Conservation (phyloP, 2,113 vertebrate species). For the Spheniscus mendiculus region DNA sequence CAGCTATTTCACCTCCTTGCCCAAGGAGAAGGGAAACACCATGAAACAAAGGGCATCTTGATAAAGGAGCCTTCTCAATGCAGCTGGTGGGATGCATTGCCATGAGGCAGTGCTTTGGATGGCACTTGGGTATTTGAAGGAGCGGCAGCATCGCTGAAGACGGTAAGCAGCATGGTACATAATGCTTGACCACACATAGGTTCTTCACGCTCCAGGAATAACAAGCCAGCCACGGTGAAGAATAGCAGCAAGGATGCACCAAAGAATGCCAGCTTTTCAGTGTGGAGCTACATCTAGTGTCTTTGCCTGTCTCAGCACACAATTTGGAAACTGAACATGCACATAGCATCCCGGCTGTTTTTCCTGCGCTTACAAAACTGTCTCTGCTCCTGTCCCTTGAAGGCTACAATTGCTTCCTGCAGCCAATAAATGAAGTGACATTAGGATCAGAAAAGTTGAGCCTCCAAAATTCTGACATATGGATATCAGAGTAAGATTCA, state of each 20-base stretch:
- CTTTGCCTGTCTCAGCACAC: background rate
- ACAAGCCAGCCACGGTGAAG: background rate
- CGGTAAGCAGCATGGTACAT: background rate
- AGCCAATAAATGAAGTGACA: constrained; percentile 19
- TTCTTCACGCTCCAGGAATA: background rate
- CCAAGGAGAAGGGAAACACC: background rate
- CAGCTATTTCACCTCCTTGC: background rate
- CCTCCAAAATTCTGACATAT: constrained; percentile 20
- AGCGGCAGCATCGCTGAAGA: rapidly evolving
- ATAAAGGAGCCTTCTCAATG: background rate
- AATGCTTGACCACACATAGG: rapidly evolving
- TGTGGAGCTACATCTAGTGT: background rate
- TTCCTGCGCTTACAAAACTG: background rate
- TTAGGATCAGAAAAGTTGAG: constrained; percentile 2
- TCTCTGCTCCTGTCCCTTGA: background rate
- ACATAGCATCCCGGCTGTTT: background rate
- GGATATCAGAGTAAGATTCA: constrained; percentile 15
- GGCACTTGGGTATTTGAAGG: rapidly evolving
- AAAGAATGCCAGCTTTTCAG: rapidly evolving
- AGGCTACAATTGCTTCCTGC: background rate
- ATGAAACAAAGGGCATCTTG: background rate
- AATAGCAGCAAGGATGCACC: background rate
- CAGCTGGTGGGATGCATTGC: background rate
- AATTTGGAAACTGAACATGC: background rate
- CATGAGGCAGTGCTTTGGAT: rapidly evolving